A percentile compares a stretch with the other conserved stretches of the same genome.
phyloP scores from a whole-genome alignment of 2,888 invertebrate species.

The Aleiodes testaceus region DNA sequence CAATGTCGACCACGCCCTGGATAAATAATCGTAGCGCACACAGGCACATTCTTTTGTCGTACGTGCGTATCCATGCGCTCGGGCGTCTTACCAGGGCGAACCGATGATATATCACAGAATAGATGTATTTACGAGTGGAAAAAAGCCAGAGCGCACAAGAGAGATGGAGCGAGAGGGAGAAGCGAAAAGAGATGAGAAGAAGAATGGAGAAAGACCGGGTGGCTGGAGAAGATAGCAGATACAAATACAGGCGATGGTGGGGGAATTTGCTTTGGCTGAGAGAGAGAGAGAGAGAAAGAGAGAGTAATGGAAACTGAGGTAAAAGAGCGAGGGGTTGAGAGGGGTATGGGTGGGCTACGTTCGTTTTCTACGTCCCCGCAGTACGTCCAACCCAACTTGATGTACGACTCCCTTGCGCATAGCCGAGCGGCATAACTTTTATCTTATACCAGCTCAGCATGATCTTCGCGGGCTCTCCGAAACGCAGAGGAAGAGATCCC shows the following conservation, averaged over 20 bases:
- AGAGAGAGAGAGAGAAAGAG: constrained; percentile 47
- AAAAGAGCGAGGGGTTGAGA: constrained; percentile 50
- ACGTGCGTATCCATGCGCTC: constrained; percentile 40
- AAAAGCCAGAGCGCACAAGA: background rate
- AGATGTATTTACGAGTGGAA: constrained; percentile 49
- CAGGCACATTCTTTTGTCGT: constrained; percentile 49
- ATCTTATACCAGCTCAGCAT: constrained; percentile 62
- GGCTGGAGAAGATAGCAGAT: constrained; percentile 66
- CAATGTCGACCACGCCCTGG: constrained; percentile 63
- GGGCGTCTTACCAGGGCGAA: constrained; percentile 30
- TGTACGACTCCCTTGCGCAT: constrained; percentile 72
- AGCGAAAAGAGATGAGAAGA: constrained; percentile 41
- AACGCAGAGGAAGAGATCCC: constrained; percentile 48
- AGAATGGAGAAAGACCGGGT: constrained; percentile 50
- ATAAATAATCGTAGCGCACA: constrained; percentile 56
- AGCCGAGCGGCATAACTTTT: constrained; percentile 71
- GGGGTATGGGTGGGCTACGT: constrained; percentile 53
- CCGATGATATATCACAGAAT: constrained; percentile 51
- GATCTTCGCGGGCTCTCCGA: constrained; percentile 55
- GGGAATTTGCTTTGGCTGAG: constrained; percentile 45
- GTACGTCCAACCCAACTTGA: constrained; percentile 69
- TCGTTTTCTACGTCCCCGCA: constrained; percentile 69
- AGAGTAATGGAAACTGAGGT: constrained; percentile 46
- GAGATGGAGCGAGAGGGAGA: constrained; percentile 25
- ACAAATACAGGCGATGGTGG: constrained; percentile 58